Evolutionary conservation across 2,888 invertebrate species (phyloP), one percentile per base, ranked within the genome.

Genomic region (Amphipyra tragopoginis): DNA sequence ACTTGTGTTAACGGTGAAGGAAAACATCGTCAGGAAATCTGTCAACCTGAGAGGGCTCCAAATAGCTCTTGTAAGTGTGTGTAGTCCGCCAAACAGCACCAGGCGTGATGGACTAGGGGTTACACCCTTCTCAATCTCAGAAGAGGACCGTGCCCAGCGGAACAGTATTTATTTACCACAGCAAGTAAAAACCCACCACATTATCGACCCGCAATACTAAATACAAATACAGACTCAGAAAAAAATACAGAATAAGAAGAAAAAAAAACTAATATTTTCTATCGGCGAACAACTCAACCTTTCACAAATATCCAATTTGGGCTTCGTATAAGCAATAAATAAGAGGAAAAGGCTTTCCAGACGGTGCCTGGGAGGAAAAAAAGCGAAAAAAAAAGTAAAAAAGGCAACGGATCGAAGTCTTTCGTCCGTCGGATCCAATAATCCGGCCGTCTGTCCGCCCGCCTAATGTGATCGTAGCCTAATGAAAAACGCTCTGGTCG

Each of bases 351-450:
- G 93, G 91, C 92, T 93, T 93, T 87, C 93, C 93, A 93, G 94
- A 93, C 93, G 90, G 86, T 83, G 88, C 86, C 80, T 79, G 86
- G 77, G 78, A 84, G 86, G 84, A 74, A 82, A 87, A n/a, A 84
- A 84, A 86, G 78, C 61, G 53, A 67, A 77, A 85, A 87, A 87
- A 88, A 87, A 85, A 80, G 76, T 75, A 86, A 91, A 93, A 93
- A 91, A 90, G 89, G 90, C 88, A 89, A 83, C 86, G 92, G 94
- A 93, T 93, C 93, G 93, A 93, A 94, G 93, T 90, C 93, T 89
- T 92, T 91, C 93, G 93, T 90, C 93, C 94, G 94, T 91, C 93
- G 93, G 92, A 93, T 94, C 94, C 94, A 94, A 94, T 94, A 94
- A 94, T 94, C 94, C 93, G 81, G 83, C 90, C 90, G 93, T 92